Evolutionary conservation across 2,113 vertebrate genomes (phyloP).

Genomic region (Lates calcarifer): DNA sequence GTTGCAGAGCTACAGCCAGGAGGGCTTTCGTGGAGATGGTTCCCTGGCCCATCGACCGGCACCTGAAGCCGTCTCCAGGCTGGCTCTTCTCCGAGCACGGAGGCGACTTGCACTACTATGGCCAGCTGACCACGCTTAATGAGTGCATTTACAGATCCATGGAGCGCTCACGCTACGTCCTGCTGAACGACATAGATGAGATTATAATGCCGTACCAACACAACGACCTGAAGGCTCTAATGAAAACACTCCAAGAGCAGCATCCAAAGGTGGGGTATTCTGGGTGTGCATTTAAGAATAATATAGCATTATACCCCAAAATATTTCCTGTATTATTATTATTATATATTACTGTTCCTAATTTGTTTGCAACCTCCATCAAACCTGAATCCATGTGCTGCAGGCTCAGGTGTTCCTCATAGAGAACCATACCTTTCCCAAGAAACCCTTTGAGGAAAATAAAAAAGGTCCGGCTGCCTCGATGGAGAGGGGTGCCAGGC

Average conservation of each 20-base stretch:
- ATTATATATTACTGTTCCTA: no score
- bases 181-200: constrained; percentile 86
- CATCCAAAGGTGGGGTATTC: constrained; percentile 73
- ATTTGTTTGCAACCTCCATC: no score
- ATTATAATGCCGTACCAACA: constrained; percentile 84
- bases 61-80: constrained; percentile 71
- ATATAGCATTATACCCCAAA: no score
- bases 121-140: constrained; percentile 78
- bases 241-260: constrained; percentile 72
- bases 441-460: constrained; percentile 61
- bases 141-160: constrained; percentile 83
- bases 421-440: constrained; percentile 85
- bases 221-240: constrained; percentile 71
- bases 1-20: constrained; percentile 77
- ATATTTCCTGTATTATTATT: no score
- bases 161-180: constrained; percentile 76
- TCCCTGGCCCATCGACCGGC: constrained; percentile 80
- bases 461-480: constrained; percentile 60
- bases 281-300: neutral
- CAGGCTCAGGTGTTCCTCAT: constrained; percentile 75
- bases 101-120: constrained; percentile 77
- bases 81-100: constrained; percentile 59
- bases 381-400: neutral
- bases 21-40: constrained; percentile 81
- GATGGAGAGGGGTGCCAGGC: constrained; percentile 83